phyloP scores from a whole-genome alignment of 2,888 invertebrate genomes.

The Sminthurides aquaticus region DNA sequence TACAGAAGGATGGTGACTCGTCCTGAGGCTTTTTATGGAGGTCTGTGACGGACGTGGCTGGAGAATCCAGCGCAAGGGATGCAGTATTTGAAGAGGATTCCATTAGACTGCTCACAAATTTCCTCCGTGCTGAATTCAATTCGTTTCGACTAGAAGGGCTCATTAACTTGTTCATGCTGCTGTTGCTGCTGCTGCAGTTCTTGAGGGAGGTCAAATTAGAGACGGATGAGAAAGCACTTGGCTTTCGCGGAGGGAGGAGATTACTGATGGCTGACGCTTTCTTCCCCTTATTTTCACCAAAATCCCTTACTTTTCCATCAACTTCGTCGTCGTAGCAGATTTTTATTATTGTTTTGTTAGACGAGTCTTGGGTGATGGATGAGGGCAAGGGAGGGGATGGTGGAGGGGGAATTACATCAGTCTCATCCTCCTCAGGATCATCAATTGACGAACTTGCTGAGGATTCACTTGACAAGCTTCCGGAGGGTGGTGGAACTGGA shows the following conservation, averaged over 20 bases:
- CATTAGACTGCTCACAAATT: slow-evolving; percentile 42
- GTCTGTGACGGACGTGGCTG: slow-evolving; percentile 17
- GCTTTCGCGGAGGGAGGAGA: slow-evolving; percentile 6
- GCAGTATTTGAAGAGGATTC: slow-evolving; percentile 38
- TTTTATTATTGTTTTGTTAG: slow-evolving; percentile 42
- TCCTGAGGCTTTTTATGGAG: slow-evolving; percentile 30
- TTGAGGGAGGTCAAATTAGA: not conserved
- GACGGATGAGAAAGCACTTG: slow-evolving; percentile 15
- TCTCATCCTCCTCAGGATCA: slow-evolving; percentile 1
- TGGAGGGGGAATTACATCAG: slow-evolving; percentile 20
- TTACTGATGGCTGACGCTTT: not conserved
- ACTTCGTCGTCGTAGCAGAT: slow-evolving; percentile 37
- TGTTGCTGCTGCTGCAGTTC: slow-evolving; percentile 2
- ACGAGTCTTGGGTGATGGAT: slow-evolving; percentile 31
- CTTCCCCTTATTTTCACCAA: not conserved
- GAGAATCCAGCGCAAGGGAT: slow-evolving; percentile 33
- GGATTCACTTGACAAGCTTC: not conserved
- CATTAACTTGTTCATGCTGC: not conserved
- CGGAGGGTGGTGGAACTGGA: slow-evolving; percentile 11
- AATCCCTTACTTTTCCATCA: not conserved
- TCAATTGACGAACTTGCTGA: slow-evolving; percentile 5
- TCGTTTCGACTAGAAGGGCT: slow-evolving; percentile 25
- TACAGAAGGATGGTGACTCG: slow-evolving; percentile 54
- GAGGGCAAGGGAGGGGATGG: slow-evolving; percentile 21
- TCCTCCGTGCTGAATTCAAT: slow-evolving; percentile 37